Conservation (phyloP, 1,140 invertebrate genomes). For the Ceratosolen solmsi region DNA sequence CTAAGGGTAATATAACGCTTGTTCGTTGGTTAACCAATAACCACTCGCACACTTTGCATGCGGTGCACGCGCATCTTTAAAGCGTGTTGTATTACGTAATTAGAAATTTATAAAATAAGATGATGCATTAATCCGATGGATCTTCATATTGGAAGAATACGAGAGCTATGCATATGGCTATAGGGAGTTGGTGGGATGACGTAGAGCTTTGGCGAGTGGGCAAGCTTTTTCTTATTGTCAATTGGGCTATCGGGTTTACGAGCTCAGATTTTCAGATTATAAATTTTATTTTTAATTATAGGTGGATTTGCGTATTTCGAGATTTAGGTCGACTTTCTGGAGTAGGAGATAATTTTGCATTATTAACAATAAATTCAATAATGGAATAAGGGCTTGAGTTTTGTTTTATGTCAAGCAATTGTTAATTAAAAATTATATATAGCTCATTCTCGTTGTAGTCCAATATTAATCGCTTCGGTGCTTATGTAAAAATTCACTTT, state of each 20-base stretch:
- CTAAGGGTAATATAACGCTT: conserved; percentile 16
- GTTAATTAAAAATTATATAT: too few relatives aligned
- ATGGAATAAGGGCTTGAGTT: too few relatives aligned
- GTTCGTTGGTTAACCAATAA: neutral
- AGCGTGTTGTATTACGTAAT: neutral
- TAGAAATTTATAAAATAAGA: conserved; percentile 1
- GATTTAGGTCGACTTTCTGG: too few relatives aligned
- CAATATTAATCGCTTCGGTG: too few relatives aligned
- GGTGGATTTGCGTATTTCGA: too few relatives aligned
- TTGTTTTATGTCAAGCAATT: too few relatives aligned
- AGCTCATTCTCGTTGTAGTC: too few relatives aligned
- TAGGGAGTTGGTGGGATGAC: neutral
- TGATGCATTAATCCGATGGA: neutral
- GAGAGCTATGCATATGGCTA: neutral
- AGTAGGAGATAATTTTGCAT: too few relatives aligned
- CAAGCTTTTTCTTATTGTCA: neutral
- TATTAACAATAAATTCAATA: too few relatives aligned
- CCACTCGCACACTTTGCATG: conserved; percentile 9
- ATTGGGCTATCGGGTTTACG: neutral
- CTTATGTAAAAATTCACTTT: too few relatives aligned
- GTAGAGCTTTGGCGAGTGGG: neutral
- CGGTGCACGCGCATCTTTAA: too few relatives aligned
- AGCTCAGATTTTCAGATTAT: neutral
- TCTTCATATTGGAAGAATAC: neutral
- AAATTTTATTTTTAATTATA: neutral